phyloP scores from a whole-genome alignment of 1,140 invertebrate species.

The Ips nitidus region DNA sequence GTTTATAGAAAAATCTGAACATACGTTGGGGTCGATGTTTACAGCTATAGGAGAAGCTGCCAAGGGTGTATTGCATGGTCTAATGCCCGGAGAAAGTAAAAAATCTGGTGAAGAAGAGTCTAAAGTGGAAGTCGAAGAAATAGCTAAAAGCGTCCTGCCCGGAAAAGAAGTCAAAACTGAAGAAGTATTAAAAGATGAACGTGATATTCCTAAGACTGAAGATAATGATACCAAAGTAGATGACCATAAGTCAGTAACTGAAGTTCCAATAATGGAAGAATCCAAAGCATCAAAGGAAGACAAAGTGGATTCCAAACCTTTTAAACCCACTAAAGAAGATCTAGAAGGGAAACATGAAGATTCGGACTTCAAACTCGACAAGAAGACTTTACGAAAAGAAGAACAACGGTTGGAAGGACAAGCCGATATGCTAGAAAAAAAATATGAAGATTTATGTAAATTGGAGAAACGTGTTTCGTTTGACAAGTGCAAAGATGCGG shows the following conservation, averaged over 20 bases:
- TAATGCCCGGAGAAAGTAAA: slow-evolving; percentile 15
- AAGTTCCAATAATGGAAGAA: neutral
- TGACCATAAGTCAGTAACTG: too few species aligned
- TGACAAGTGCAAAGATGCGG: slow-evolving; percentile 30
- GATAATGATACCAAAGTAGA: too few species aligned
- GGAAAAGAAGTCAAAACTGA: neutral
- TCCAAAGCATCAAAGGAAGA: neutral
- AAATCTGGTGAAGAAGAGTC: neutral
- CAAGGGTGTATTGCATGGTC: slow-evolving; percentile 16
- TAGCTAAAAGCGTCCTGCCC: neutral
- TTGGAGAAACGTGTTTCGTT: slow-evolving; percentile 35
- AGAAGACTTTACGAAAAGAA: slow-evolving; percentile 24
- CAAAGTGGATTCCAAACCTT: neutral
- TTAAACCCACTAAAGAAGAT: too few species aligned
- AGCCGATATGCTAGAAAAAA: slow-evolving; percentile 24
- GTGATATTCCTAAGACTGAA: too few species aligned
- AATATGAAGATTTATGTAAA: slow-evolving; percentile 31
- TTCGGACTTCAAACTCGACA: slow-evolving; percentile 8
- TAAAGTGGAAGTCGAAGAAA: neutral
- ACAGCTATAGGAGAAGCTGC: slow-evolving; percentile 13
- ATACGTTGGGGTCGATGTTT: slow-evolving; percentile 21
- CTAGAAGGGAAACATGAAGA: too few species aligned
- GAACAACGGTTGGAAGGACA: slow-evolving; percentile 35
- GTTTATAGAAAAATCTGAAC: slow-evolving; percentile 19
- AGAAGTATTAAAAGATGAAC: neutral